A percentile compares a stretch with the other conserved stretches of the same genome.
Conservation (phyloP, 2,797 vertebrate genomes). For the Chloroceryle amazona region DNA sequence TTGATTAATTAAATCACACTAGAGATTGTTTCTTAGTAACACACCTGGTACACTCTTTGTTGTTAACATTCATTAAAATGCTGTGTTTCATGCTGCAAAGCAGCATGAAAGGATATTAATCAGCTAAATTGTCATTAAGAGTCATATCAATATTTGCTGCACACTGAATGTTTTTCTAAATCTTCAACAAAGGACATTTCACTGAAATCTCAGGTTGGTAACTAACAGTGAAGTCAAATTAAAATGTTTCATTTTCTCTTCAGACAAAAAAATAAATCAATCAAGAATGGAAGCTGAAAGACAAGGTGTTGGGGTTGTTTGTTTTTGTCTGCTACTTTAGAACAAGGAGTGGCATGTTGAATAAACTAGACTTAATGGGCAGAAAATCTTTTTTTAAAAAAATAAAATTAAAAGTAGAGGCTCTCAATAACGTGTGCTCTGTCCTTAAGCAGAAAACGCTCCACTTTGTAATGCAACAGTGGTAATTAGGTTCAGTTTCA, state of each 20-base stretch:
- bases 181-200: constrained; percentile 76
- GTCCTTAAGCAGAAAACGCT: constrained; percentile 29
- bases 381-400: background rate
- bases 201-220: constrained; percentile 69
- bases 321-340: background rate
- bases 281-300: constrained; percentile 13
- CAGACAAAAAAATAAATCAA: background rate
- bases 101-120: constrained; percentile 80
- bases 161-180: constrained; percentile 77
- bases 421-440: background rate
- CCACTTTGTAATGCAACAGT: constrained; percentile 34
- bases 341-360: background rate
- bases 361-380: constrained; percentile 45
- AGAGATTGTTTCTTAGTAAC: constrained; percentile 85
- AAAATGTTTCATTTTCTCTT: constrained; percentile 69
- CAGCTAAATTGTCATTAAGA: constrained; percentile 83
- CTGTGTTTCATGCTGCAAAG: constrained; percentile 61
- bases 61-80: constrained; percentile 76
- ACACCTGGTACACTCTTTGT: constrained; percentile 83
- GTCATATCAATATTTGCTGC: constrained; percentile 82
- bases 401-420: background rate
- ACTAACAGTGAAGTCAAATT: constrained; percentile 58
- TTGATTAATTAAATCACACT: constrained; percentile 83
- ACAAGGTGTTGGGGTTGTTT: rapidly evolving
- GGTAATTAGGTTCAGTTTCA: constrained; percentile 74